These are phyloP conservation scores for Noctua janthina DNA, from an alignment of 2,888 invertebrate genomes.

Conservation along the genomic window DNA sequence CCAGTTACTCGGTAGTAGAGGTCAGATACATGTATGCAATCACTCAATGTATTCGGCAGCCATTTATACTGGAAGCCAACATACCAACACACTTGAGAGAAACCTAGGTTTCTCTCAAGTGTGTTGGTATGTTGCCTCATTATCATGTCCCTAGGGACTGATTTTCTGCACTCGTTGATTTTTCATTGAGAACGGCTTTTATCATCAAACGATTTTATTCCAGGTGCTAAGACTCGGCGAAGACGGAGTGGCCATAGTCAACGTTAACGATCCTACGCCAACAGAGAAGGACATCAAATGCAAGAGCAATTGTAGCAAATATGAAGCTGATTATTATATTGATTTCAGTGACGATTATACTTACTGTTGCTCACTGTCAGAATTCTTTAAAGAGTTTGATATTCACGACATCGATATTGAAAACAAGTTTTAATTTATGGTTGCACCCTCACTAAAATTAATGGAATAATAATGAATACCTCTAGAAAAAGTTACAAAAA, in stretches of 20 bases:
- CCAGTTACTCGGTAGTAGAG: no score
- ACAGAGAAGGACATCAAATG: constrained; percentile 60
- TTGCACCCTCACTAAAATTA: not conserved
- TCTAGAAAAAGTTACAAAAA: no score
- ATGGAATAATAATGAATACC: no score
- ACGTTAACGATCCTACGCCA: constrained; percentile 60
- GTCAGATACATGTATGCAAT: no score
- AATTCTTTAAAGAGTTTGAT: constrained; percentile 52
- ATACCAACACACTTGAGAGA: no score
- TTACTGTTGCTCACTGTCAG: constrained; percentile 62
- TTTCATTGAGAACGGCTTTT: not conserved
- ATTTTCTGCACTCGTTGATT: no score
- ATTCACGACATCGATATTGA: constrained; percentile 28
- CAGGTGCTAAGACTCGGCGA: constrained; percentile 53
- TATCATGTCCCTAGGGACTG: no score
- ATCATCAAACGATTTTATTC: not conserved
- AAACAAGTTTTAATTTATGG: constrained; percentile 26
- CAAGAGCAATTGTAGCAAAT: constrained; percentile 25
- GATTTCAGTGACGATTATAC: constrained; percentile 34
- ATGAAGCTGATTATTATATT: constrained; percentile 1
- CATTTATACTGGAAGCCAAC: no score
- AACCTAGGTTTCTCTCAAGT: no score
- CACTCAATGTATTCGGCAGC: no score
- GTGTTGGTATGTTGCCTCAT: no score
- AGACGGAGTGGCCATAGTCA: constrained; percentile 52